Base-by-base conservation (phyloP, 35 echinoderm and acorn worm species). In the Ophioderma brevispina region DNA sequence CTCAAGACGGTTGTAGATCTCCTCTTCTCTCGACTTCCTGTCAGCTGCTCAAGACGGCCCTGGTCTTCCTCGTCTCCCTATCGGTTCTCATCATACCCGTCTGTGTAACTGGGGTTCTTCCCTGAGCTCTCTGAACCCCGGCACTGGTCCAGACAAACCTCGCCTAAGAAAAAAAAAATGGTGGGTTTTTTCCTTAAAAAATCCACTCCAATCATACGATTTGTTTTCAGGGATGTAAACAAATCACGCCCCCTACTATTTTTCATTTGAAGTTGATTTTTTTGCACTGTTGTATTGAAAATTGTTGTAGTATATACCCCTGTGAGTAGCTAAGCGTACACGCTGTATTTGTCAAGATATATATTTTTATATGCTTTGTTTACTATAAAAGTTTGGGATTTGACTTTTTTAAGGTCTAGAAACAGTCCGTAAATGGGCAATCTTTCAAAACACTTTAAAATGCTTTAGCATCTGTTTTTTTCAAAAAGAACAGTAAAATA, bases 61-160 rank as follows among this genome's bases (percentile, higher is more conserved):
- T 95, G 38, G n/a, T 99, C 97, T 59, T 95, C 93, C 14, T 99
- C 97, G 59, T 99, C 97, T 55, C 94, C 94, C 35, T 95, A 95
- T 41, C 93, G 88, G 78, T 99, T 92, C 41, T 99, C 97, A 76
- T 95, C 97, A 37, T 93, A 95, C 0, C 94, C 97, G 43, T 99
- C 97, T 80, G 92, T 87, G 81, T 95, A 98, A 75, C 93, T 87
- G 41, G 84, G 92, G 35, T 98, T 83, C 36, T 87, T 91, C 1
- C 63, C 83, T 6, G 83, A 85, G 31, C 52, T 64, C 32, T 85
- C 83, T 5, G 87, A 92, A 13, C 81, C 86, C 82, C 80, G 18
- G 81, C 38, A 38, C 82, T 86, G 25, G 97, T 95, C 95, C 97
- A 0, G 97, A 99, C 0, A 99, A n/a, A n/a, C 97, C 75, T 99